Percentiles rank a stretch among this genome's conserved stretches.
phyloP scores from a whole-genome alignment of 2,888 invertebrate genomes.

The Xylota sylvarum region DNA sequence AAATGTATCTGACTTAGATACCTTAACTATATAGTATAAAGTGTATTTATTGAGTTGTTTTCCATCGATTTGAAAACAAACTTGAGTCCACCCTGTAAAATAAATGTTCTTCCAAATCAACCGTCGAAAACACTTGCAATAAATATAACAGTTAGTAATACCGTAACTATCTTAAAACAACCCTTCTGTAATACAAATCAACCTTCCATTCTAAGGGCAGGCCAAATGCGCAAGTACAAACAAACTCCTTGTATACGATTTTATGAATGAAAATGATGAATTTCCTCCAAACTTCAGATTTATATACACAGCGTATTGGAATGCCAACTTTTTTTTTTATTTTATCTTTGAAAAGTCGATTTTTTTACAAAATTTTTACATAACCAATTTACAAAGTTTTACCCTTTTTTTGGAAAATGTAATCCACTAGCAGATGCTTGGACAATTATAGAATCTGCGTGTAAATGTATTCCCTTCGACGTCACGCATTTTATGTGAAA shows the following conservation, averaged over 20 bases:
- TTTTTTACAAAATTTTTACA: conserved; percentile 65
- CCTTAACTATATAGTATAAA: too few species aligned
- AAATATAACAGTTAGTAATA: conserved; percentile 30
- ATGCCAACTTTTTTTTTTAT: conserved; percentile 34
- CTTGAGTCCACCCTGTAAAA: conserved; percentile 51
- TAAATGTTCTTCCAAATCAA: background rate
- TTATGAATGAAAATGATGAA: conserved; percentile 68
- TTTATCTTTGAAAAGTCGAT: conserved; percentile 61
- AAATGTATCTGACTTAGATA: too few species aligned
- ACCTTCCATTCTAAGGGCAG: background rate
- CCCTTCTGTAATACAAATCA: conserved; percentile 31
- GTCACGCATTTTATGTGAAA: conserved; percentile 52
- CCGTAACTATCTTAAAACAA: background rate
- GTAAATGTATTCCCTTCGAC: conserved; percentile 68
- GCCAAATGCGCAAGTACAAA: conserved; percentile 78
- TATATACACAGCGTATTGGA: conserved; percentile 31
- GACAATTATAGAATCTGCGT: conserved; percentile 12
- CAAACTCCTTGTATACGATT: conserved; percentile 62
- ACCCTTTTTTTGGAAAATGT: conserved; percentile 45
- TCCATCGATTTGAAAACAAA: too few species aligned
- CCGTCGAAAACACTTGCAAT: background rate
- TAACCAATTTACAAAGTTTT: conserved; percentile 32
- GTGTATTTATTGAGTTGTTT: too few species aligned
- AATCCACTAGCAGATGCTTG: conserved; percentile 22
- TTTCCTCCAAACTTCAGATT: conserved; percentile 18